Evolutionary conservation across 1,140 invertebrate species (phyloP), one percentile per base, ranked within the genome.

Genomic region (Tribolium castaneum): DNA sequence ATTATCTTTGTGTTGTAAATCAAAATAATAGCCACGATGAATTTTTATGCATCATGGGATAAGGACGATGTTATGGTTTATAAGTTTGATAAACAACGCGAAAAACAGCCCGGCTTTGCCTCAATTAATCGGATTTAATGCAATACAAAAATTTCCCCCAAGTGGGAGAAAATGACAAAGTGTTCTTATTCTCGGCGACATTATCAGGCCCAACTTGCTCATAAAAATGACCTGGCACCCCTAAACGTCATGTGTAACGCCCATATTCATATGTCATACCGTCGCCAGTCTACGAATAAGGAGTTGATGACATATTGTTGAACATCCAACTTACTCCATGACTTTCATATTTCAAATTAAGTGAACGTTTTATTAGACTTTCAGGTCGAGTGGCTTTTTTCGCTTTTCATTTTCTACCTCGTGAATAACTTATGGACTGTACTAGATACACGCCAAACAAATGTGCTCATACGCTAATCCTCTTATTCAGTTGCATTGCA

Each of bases 261-360:
- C 72, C 51, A 75, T 75, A 75, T 75, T 56, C 51, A 75, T 75
- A 75, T 75, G 72, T 75, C 72, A 75, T 59, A 75, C 25, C 50
- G 45, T 74, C 71, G 30, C 7, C 71, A 74, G 51, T 66, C 71
- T 54, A 56, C 72, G 52, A 75, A 56, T 56, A 75, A 75, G 72
- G 49, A 56, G 50, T 75, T 75, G 72, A 75, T 75, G 72, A 75
- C 72, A 75, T 75, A 75, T 75, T 75, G 72, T 75, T 34, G 51
- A 75, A 75, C 72, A 75, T 75, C 72, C 72, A 75, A 75, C 49
- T 56, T 75, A 56, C 51, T 52, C 51, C 72, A 75, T 75, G 72
- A 75, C 72, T 75, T 75, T 56, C 72, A 75, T 75, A 75, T 75
- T 75, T 75, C 72, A 75, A 75, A 75, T 75, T 75, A 75, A 75